Evolutionary conservation across 2,888 invertebrate species (phyloP), one percentile per base, ranked within the genome.

Genomic region (Cephus pygmeus): DNA sequence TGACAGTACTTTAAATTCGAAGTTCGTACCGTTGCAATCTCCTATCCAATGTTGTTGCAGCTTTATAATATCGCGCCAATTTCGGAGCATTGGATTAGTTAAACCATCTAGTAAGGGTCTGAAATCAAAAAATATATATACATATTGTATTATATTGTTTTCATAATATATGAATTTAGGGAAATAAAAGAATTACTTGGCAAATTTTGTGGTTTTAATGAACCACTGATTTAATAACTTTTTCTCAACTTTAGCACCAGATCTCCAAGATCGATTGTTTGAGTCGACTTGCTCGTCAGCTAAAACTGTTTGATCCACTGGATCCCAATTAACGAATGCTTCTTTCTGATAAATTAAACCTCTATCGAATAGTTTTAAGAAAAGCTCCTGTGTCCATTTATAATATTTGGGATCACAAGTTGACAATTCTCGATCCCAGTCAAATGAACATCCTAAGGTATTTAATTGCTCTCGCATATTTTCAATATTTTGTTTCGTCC

Each of bases 281-380:
- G 94, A 95, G 92, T 98, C 98, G 4, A 99, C 98, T 93, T 99
- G 99, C 91, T 99, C 99, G 92, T 99, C 97, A 6, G 99, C 99
- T 82, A 99, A 92, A 1, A 99, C 99, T 4, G 99, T 99, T 91
- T 97, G 92, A 92, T 99, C 99, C 0, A 99, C 93, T 2, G 99
- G 99, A 93, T 99, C 99, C 99, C 99, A 99, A 92, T 99, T 99
- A 0, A 99, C 99, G 82, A 95, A 92, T 15, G 97, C 96, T 93
- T 97, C 94, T 91, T 95, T 96, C 90, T 96, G 96, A 92, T 98
- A 98, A 1, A 95, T 96, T 75, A 99, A 93, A 4, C 96, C 97
- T 75, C 94, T 94, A 86, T 98, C 95, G 91, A 94, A 96, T 85
- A 99, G 92, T 92, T 97, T 95, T 23, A 99, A 91, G 92, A 99